These are phyloP conservation scores for Drosophila pruinosa DNA, from an alignment of 1,140 invertebrate genomes.

Conservation along the genomic window DNA sequence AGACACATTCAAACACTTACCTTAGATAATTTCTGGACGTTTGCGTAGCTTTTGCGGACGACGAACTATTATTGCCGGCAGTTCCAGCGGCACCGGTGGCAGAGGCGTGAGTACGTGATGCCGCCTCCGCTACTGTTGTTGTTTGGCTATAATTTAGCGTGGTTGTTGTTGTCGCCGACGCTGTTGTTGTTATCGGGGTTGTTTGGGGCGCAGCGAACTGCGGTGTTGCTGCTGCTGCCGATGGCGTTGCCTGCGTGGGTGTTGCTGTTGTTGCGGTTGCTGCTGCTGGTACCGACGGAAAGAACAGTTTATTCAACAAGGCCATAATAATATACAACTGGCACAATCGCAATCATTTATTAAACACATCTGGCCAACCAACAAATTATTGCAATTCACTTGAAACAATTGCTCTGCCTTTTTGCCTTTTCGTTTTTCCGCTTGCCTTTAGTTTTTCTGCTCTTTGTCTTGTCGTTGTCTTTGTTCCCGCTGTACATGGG, in stretches of 20 bases:
- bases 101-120: conserved; percentile 68
- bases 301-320: conserved; percentile 82
- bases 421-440: conserved; percentile 50
- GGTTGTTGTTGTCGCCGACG: conserved; percentile 15
- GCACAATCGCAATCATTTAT: conserved; percentile 76
- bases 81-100: conserved; percentile 25
- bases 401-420: conserved; percentile 50
- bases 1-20: conserved; percentile 59
- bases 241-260: conserved; percentile 53
- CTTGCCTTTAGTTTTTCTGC: conserved; percentile 40
- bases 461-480: conserved; percentile 11
- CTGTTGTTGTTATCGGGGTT: conserved; percentile 11
- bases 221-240: conserved; percentile 41
- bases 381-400: conserved; percentile 50
- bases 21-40: conserved; percentile 82
- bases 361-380: conserved; percentile 73
- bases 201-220: conserved; percentile 32
- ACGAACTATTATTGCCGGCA: conserved; percentile 67
- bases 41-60: conserved; percentile 75
- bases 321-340: conserved; percentile 78
- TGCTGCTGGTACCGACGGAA: conserved; percentile 72
- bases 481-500: conserved; percentile 26
- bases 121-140: conserved; percentile 62
- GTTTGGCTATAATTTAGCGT: conserved; percentile 53
- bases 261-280: conserved; percentile 41